phyloP scores from a whole-genome alignment of 2,888 invertebrate species.

The Chrysolina oricalcia region DNA sequence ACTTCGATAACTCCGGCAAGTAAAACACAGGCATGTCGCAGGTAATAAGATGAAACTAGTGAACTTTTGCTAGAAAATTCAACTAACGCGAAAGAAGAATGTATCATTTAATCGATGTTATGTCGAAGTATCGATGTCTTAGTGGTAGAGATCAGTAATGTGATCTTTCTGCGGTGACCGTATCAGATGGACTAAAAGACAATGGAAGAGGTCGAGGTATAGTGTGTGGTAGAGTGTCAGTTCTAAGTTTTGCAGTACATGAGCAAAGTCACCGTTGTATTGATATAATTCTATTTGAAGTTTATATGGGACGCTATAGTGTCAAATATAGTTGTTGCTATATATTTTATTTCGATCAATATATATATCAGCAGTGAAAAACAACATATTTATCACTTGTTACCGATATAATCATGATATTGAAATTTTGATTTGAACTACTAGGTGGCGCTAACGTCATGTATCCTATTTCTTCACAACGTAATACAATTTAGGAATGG shows the following conservation, averaged over 20 bases:
- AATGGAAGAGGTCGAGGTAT: background rate
- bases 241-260: background rate
- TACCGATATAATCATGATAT: too few species aligned
- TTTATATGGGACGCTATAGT: too few species aligned
- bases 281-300: too few species aligned
- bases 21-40: constrained; percentile 60
- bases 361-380: too few species aligned
- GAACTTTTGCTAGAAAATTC: background rate
- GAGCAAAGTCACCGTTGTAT: too few species aligned
- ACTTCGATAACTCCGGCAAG: constrained; percentile 61
- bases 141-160: background rate
- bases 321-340: too few species aligned
- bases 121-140: background rate
- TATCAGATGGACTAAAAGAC: background rate
- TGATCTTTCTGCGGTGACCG: background rate
- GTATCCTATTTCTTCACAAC: too few species aligned
- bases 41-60: background rate
- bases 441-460: too few species aligned
- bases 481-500: too few species aligned
- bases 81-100: background rate
- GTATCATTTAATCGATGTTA: background rate
- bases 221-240: background rate
- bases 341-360: too few species aligned
- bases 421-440: too few species aligned
- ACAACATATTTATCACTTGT: too few species aligned